Conservation (phyloP, 2,113 vertebrate species). For the Cynoglossus semilaevis region DNA sequence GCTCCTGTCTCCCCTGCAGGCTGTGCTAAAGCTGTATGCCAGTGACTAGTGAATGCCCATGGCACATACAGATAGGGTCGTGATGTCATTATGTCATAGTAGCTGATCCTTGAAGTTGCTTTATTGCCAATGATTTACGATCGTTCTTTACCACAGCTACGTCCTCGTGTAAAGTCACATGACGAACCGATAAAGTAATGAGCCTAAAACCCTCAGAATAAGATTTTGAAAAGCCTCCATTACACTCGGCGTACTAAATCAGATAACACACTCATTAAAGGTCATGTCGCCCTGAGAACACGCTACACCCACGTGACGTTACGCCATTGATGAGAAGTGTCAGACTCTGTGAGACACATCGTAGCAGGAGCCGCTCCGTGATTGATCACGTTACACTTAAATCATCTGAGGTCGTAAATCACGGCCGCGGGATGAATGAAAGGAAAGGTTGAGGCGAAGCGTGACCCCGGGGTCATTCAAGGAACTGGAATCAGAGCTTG, state of each 20-base stretch:
- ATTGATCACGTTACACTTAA: constrained; percentile 17
- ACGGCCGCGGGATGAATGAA: constrained; percentile 6
- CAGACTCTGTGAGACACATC: constrained; percentile 15
- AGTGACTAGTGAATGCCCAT: too few species aligned
- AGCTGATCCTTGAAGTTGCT: too few species aligned
- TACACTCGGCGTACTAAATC: not conserved
- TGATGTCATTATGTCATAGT: too few species aligned
- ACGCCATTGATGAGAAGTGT: constrained; percentile 12
- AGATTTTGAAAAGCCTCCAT: not conserved
- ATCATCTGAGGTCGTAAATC: constrained; percentile 26
- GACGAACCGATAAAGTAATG: too few species aligned
- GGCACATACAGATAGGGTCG: too few species aligned
- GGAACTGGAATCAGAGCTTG: not conserved
- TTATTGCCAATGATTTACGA: too few species aligned
- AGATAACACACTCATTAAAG: not conserved
- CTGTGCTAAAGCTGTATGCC: too few species aligned
- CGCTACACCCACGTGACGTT: not conserved
- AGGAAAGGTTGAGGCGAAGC: constrained; percentile 5
- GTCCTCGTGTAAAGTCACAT: too few species aligned
- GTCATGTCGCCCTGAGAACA: not conserved
- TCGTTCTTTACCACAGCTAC: too few species aligned
- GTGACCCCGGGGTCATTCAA: not conserved
- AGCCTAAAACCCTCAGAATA: not conserved
- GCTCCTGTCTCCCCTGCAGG: too few species aligned
- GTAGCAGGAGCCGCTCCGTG: constrained; percentile 16